phyloP scores from a whole-genome alignment of 1,140 invertebrate species.

The Diachasmimorpha longicaudata region DNA sequence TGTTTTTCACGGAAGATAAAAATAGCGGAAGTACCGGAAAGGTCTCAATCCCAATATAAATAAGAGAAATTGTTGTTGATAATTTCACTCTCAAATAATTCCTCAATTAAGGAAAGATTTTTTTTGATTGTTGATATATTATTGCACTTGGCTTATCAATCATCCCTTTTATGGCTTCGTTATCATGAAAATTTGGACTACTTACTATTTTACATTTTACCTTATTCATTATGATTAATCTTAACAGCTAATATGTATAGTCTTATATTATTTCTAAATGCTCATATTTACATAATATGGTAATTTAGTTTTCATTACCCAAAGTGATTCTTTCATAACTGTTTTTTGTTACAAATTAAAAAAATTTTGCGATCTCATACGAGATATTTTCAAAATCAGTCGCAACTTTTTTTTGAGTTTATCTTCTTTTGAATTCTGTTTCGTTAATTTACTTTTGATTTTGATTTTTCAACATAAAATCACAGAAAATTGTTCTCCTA shows the following conservation, averaged over 20 bases:
- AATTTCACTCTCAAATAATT: no score
- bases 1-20: no score
- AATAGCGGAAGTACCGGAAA: no score
- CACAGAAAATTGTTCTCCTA: no score
- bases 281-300: slow-evolving; percentile 33
- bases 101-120: neutral
- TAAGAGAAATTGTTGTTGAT: no score
- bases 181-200: slow-evolving; percentile 13
- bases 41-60: no score
- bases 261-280: slow-evolving; percentile 24
- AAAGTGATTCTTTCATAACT: neutral
- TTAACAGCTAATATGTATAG: slow-evolving; percentile 23
- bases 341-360: neutral
- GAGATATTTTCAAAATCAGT: no score
- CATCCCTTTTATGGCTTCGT: neutral
- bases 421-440: no score
- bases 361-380: neutral
- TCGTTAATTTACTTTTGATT: no score
- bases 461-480: neutral
- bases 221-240: slow-evolving; percentile 28
- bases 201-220: slow-evolving; percentile 31
- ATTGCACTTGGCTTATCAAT: neutral
- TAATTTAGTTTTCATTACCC: slow-evolving; percentile 21
- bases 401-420: no score
- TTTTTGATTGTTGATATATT: neutral